Conservation (phyloP, 1,140 invertebrate species). For the Procambarus clarkii region DNA sequence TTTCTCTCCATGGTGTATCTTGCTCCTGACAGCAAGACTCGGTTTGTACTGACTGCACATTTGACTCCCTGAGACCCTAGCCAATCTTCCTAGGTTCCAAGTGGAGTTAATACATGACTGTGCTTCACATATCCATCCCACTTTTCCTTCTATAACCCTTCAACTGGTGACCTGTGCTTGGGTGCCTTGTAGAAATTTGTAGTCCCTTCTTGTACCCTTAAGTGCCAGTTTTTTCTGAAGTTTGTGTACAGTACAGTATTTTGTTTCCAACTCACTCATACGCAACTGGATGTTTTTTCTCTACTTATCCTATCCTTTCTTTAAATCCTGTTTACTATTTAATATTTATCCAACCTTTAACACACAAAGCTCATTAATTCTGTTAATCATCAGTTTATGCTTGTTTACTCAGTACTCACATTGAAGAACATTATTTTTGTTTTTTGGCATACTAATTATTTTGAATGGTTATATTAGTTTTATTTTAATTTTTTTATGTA, state of each 20-base stretch:
- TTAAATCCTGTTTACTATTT: background rate
- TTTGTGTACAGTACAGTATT: background rate
- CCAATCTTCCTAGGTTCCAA: slow-evolving; percentile 28
- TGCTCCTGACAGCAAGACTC: slow-evolving; percentile 26
- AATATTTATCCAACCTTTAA: background rate
- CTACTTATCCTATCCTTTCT: background rate
- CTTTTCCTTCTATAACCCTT: background rate
- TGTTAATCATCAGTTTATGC: slow-evolving; percentile 1
- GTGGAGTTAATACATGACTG: slow-evolving; percentile 43
- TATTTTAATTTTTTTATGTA: background rate
- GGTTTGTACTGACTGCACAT: slow-evolving; percentile 1
- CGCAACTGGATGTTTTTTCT: background rate
- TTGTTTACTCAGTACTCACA: background rate
- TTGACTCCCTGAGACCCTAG: slow-evolving; percentile 34
- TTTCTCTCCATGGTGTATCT: slow-evolving; percentile 35
- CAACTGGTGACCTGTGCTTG: slow-evolving; percentile 37
- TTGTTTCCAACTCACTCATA: background rate
- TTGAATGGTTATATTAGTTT: slow-evolving; percentile 34
- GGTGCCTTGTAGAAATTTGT: slow-evolving; percentile 30
- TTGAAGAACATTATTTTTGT: background rate
- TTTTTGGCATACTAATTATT: slow-evolving; percentile 31
- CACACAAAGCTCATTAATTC: background rate
- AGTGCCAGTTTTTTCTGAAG: background rate
- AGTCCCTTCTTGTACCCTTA: background rate
- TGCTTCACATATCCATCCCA: slow-evolving; percentile 31